Percentiles rank a stretch among this genome's conserved stretches.
Evolutionary conservation across 2,113 vertebrate genomes (phyloP).

Genomic region (Phasianus colchicus): DNA sequence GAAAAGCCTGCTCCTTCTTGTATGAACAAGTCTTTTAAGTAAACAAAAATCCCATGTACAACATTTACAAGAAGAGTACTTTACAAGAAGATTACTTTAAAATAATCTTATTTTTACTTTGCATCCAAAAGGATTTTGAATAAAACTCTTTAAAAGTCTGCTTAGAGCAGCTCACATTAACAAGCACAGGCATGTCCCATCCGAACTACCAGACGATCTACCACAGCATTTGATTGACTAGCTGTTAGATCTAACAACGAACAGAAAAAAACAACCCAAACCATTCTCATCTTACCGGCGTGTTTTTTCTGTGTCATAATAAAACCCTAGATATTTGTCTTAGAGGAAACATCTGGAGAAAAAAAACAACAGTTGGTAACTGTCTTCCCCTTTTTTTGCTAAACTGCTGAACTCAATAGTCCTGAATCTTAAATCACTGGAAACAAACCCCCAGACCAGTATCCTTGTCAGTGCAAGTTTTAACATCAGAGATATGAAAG

Average conservation of each 20-base stretch:
- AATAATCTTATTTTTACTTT: slow-evolving; percentile 20
- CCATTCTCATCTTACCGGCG: neutral
- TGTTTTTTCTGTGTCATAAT: slow-evolving; percentile 52
- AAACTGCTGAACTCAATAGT: neutral
- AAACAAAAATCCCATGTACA: neutral
- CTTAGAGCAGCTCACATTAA: neutral
- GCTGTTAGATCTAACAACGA: neutral
- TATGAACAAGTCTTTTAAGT: neutral
- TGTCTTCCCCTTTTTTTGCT: slow-evolving; percentile 59
- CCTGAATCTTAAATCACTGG: slow-evolving; percentile 11
- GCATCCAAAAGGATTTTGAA: neutral
- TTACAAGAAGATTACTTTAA: neutral
- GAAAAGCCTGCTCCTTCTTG: neutral
- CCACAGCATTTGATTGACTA: neutral
- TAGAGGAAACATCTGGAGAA: slow-evolving; percentile 73
- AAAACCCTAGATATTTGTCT: slow-evolving; percentile 53
- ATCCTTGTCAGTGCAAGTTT: slow-evolving; percentile 21
- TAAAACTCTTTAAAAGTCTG: neutral
- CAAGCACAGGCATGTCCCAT: neutral
- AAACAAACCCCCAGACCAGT: neutral
- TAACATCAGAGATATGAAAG: neutral
- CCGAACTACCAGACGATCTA: neutral
- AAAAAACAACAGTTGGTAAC: slow-evolving; percentile 50
- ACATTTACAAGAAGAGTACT: neutral
- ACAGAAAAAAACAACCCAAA: neutral